These are phyloP conservation scores for Garra rufa DNA, from an alignment of 2,113 vertebrate species.

Conservation along the genomic window DNA sequence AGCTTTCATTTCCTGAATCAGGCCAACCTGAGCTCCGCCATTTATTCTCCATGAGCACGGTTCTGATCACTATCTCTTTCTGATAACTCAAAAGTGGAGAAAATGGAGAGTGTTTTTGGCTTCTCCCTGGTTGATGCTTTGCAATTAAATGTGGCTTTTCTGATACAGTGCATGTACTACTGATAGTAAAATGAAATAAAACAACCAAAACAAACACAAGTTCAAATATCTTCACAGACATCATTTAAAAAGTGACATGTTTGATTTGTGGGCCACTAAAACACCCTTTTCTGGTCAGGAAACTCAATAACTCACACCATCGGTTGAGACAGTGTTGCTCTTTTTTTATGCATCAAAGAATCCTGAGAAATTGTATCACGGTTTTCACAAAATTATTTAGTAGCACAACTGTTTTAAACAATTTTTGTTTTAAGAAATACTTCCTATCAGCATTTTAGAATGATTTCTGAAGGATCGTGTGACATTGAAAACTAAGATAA, in stretches of 20 bases:
- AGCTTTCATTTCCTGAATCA: constrained; percentile 43
- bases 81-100: constrained; percentile 3
- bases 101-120: background rate
- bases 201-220: background rate
- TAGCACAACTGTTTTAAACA: background rate
- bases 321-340: background rate
- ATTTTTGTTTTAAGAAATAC: no score
- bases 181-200: background rate
- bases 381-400: background rate
- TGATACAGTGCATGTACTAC: background rate
- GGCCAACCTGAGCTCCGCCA: constrained; percentile 10
- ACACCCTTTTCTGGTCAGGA: background rate
- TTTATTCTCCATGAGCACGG: background rate
- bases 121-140: background rate
- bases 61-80: constrained; percentile 26
- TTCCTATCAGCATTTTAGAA: background rate
- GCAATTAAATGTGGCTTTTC: background rate
- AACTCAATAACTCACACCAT: background rate
- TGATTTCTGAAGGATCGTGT: background rate
- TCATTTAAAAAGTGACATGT: background rate
- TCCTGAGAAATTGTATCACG: background rate
- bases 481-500: background rate
- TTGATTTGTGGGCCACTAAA: background rate
- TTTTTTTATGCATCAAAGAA: background rate
- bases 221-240: background rate